Conservation (phyloP, 2,113 vertebrate species). For the Tringa solitaria region DNA sequence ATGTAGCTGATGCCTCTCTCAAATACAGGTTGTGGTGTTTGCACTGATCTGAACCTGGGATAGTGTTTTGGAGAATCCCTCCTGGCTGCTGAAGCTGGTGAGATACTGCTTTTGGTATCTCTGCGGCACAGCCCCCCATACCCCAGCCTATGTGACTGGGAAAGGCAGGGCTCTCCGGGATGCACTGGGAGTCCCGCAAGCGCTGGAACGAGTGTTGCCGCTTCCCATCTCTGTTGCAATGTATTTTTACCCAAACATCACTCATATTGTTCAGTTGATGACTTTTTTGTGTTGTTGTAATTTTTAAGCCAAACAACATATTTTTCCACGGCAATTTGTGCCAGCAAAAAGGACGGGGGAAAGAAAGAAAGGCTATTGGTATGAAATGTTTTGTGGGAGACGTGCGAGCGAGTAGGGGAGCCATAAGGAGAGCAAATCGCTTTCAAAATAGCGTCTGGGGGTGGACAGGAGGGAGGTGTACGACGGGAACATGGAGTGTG, state of each 20-base stretch:
- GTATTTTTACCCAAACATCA: constrained; percentile 1
- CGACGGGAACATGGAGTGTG: background rate
- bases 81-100: background rate
- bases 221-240: background rate
- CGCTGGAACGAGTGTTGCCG: accelerated
- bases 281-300: background rate
- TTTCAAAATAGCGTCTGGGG: constrained; percentile 12
- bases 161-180: background rate
- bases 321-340: background rate
- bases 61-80: background rate
- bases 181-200: accelerated
- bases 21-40: background rate
- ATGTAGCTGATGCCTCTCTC: accelerated
- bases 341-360: background rate
- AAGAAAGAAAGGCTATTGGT: background rate
- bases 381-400: constrained; percentile 38
- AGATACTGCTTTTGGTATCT: background rate
- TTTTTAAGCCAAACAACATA: constrained; percentile 44
- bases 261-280: constrained; percentile 18
- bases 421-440: background rate
- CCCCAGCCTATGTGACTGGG: background rate
- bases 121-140: accelerated
- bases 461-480: constrained; percentile 47
- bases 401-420: background rate
- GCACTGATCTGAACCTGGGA: background rate